phyloP scores from a whole-genome alignment of 2,888 invertebrate species.

The Operophtera brumata region DNA sequence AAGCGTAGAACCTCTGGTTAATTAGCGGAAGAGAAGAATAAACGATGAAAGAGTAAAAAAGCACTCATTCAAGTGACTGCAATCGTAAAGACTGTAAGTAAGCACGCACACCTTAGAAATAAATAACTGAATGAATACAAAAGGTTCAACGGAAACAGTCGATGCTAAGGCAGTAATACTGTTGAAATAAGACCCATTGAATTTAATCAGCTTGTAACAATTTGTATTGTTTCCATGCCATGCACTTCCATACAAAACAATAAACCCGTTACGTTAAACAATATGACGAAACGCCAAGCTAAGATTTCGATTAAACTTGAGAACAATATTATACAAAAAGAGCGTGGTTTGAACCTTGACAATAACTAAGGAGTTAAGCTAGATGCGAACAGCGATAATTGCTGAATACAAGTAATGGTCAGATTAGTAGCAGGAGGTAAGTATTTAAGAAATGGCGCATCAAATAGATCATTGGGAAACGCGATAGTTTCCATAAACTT shows the following conservation, averaged over 20 bases:
- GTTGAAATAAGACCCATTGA: slow-evolving; percentile 20
- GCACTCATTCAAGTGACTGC: no score
- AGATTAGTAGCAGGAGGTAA: no score
- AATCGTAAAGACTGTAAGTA: no score
- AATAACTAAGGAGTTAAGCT: slow-evolving; percentile 5
- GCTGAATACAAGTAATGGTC: background rate
- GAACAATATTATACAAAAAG: slow-evolving; percentile 20
- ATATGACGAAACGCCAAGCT: slow-evolving; percentile 19
- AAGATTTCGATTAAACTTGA: slow-evolving; percentile 21
- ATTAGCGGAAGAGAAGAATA: no score
- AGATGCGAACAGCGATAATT: slow-evolving; percentile 8
- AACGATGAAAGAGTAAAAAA: no score
- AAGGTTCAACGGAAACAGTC: background rate
- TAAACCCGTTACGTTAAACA: slow-evolving; percentile 10
- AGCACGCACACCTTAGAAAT: no score
- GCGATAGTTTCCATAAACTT: no score
- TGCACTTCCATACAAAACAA: slow-evolving; percentile 22
- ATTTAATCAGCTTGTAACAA: slow-evolving; percentile 14
- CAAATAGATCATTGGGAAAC: no score
- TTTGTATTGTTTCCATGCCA: slow-evolving; percentile 22
- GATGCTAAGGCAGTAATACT: slow-evolving; percentile 2
- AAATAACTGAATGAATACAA: background rate
- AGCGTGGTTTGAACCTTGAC: slow-evolving; percentile 19
- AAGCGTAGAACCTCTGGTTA: no score
- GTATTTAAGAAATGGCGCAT: background rate